Conservation (phyloP, 2,888 invertebrate genomes). For the Lycia hirtaria region DNA sequence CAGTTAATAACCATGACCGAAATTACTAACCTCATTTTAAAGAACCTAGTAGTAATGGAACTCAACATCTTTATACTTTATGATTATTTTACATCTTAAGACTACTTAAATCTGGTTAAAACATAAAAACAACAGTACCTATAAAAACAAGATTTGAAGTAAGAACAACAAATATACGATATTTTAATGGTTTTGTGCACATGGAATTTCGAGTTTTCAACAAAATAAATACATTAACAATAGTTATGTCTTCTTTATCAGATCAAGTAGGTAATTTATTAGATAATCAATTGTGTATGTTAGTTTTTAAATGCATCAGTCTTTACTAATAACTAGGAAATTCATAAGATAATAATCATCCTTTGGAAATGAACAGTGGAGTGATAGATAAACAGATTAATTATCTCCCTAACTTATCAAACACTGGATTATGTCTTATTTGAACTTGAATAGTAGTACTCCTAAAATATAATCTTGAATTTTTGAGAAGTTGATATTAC, state of each 20-base stretch:
- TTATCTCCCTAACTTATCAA: constrained; percentile 45
- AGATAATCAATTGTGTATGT: constrained; percentile 23
- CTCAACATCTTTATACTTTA: constrained; percentile 2
- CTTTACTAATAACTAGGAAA: constrained; percentile 54
- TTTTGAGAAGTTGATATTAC: constrained; percentile 4
- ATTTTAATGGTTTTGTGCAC: neutral
- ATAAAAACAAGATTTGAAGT: neutral
- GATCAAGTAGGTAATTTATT: constrained; percentile 20
- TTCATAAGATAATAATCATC: constrained; percentile 40
- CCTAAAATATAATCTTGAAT: constrained; percentile 26
- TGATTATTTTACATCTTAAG: constrained; percentile 6
- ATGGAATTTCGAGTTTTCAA: neutral
- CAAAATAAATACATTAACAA: neutral
- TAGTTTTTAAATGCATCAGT: constrained; percentile 73
- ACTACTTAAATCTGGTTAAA: constrained; percentile 8
- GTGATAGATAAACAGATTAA: constrained; percentile 35
- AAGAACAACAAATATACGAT: neutral
- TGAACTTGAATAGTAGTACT: constrained; percentile 22
- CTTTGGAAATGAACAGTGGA: constrained; percentile 33
- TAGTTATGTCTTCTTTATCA: constrained; percentile 6
- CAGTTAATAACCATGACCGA: constrained; percentile 45
- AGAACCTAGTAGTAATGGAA: constrained; percentile 25
- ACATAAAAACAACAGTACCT: constrained; percentile 13
- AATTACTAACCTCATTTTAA: constrained; percentile 44
- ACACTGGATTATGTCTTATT: constrained; percentile 46